These are phyloP conservation scores for Scleropages formosus DNA, from an alignment of 2,797 vertebrate species.

Conservation along the genomic window DNA sequence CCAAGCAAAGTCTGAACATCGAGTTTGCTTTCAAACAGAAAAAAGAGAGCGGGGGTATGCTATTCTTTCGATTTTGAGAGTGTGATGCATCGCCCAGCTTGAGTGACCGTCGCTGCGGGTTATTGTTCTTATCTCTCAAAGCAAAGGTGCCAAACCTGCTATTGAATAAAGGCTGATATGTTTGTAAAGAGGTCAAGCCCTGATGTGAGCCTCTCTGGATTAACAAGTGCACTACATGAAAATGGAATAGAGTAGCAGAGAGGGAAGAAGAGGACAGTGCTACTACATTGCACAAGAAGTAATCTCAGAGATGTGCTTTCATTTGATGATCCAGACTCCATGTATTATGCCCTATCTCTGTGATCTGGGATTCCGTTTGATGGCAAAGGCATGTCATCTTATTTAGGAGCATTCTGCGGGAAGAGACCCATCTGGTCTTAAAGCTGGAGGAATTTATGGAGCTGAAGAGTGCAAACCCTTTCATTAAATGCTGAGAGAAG, in stretches of 20 bases:
- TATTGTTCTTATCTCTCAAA: neutral
- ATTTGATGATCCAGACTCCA: neutral
- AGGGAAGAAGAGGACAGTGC: neutral
- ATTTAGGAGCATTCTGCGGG: constrained; percentile 13
- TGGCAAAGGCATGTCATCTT: constrained; percentile 14
- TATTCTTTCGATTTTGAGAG: neutral
- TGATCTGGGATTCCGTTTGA: constrained; percentile 17
- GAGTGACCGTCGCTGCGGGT: neutral
- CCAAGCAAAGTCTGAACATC: neutral
- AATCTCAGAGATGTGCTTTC: neutral
- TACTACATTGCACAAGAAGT: neutral
- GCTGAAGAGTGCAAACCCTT: constrained; percentile 3
- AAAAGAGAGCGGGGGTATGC: neutral
- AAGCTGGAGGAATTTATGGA: constrained; percentile 7
- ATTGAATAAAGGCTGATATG: neutral
- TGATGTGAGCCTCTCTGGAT: neutral
- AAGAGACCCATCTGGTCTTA: constrained; percentile 1
- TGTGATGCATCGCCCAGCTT: neutral
- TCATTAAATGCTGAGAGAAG: neutral
- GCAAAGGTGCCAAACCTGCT: neutral
- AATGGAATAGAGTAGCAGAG: neutral
- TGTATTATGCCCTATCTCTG: constrained; percentile 13
- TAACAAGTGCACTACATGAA: neutral
- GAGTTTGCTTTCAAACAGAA: neutral
- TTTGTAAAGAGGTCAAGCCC: neutral